Conservation (phyloP, 30 jellyfish, hydroid and myxozoan genomes). For the Pelagia noctiluca region DNA sequence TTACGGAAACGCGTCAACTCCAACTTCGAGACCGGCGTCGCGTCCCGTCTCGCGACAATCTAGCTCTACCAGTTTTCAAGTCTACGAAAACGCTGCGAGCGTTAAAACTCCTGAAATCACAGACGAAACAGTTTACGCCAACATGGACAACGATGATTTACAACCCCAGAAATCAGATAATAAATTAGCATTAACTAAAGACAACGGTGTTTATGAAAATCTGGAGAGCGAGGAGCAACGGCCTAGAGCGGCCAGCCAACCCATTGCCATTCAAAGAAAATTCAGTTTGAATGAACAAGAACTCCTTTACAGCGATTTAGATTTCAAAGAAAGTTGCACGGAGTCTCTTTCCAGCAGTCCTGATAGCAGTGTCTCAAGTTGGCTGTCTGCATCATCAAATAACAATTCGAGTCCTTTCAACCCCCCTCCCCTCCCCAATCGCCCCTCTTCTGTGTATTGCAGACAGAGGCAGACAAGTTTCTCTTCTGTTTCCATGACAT, state of each 20-base stretch:
- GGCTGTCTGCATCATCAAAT: slow-evolving; percentile 55
- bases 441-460: slow-evolving; percentile 74
- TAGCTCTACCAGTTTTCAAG: slow-evolving; percentile 39
- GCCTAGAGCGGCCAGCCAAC: slow-evolving; percentile 73
- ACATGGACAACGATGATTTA: slow-evolving; percentile 49
- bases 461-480: slow-evolving; percentile 72
- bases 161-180: background rate
- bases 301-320: slow-evolving; percentile 75
- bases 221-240: slow-evolving; percentile 50
- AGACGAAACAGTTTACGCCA: slow-evolving; percentile 48
- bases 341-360: slow-evolving; percentile 84
- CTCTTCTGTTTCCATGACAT: slow-evolving; percentile 68
- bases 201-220: slow-evolving; percentile 68
- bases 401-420: slow-evolving; percentile 51
- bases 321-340: slow-evolving; percentile 51
- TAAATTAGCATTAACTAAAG: too few species aligned
- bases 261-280: slow-evolving; percentile 54
- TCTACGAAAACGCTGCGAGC: slow-evolving; percentile 59
- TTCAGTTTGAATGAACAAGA: slow-evolving; percentile 28
- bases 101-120: background rate
- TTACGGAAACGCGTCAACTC: slow-evolving; percentile 62
- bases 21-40: slow-evolving; percentile 13
- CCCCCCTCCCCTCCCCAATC: slow-evolving; percentile 86
- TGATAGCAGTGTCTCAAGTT: slow-evolving; percentile 86
- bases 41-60: slow-evolving; percentile 35